Conservation (phyloP, 1,140 invertebrate species). For the Gryon sp. region DNA sequence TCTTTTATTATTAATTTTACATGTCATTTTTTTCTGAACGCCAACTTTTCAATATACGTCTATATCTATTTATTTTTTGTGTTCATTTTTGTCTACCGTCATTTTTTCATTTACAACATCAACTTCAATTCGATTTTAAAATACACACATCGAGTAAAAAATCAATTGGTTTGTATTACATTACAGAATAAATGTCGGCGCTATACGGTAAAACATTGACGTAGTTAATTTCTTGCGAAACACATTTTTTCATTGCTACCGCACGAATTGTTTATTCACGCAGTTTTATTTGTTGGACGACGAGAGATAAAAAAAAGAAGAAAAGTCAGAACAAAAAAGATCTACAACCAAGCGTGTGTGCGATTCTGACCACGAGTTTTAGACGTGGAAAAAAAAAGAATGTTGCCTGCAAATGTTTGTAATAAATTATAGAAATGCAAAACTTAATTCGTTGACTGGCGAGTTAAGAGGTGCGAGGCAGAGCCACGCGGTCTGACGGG, state of each 20-base stretch:
- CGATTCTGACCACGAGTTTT: neutral
- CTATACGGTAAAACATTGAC: neutral
- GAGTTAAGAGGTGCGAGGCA: constrained; percentile 31
- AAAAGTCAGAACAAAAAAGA: neutral
- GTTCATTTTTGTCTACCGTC: neutral
- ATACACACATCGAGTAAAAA: neutral
- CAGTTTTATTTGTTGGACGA: constrained; percentile 2
- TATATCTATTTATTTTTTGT: no score
- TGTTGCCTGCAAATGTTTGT: constrained; percentile 8
- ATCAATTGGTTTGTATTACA: constrained; percentile 12
- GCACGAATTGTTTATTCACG: constrained; percentile 1
- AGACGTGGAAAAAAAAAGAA: constrained; percentile 3
- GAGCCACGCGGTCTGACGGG: constrained; percentile 63
- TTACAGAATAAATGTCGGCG: neutral
- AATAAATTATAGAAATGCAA: constrained; percentile 39
- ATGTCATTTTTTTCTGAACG: no score
- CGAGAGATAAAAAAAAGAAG: neutral
- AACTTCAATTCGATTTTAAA: neutral
- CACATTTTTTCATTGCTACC: constrained; percentile 2
- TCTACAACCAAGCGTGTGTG: neutral
- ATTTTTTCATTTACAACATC: constrained; percentile 3
- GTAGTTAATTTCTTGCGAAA: constrained; percentile 11
- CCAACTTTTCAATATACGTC: no score
- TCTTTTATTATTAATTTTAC: neutral
- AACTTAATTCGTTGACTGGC: constrained; percentile 25